These are phyloP conservation scores for Meloidogyne floridensis DNA, from an alignment of 1,140 invertebrate genomes.

Conservation along the genomic window DNA sequence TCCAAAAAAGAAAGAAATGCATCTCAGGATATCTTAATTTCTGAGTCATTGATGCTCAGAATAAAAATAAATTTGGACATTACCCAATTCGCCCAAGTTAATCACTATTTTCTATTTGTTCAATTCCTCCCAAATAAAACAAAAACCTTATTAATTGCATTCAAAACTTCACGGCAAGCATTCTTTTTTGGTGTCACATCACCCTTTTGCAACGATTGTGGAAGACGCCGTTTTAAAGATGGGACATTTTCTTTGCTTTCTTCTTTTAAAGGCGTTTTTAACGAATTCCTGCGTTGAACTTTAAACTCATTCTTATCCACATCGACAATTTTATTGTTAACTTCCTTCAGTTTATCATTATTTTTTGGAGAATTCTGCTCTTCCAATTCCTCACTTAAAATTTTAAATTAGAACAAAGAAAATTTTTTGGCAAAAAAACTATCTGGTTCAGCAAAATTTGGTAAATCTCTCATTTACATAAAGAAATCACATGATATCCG, in stretches of 20 bases:
- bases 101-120: background rate
- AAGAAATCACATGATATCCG: too few relatives aligned
- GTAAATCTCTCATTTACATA: too few relatives aligned
- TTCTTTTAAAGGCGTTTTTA: conserved; percentile 20
- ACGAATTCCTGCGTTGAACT: background rate
- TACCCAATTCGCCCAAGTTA: background rate
- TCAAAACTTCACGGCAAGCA: conserved; percentile 40
- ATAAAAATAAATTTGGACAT: too few relatives aligned
- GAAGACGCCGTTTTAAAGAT: conserved; percentile 20
- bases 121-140: background rate
- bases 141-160: conserved; percentile 64
- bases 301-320: conserved; percentile 8
- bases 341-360: conserved; percentile 12
- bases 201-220: background rate
- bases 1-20: too few relatives aligned
- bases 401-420: background rate
- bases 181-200: conserved; percentile 28
- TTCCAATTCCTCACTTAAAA: conserved; percentile 21
- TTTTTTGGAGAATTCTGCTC: background rate
- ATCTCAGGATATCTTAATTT: too few relatives aligned
- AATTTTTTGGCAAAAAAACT: background rate
- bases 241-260: conserved; percentile 25
- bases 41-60: too few relatives aligned
- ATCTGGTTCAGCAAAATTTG: too few relatives aligned
- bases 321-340: background rate